Conservation (phyloP, 2,888 invertebrate species). For the Pyrocoelia pectoralis region DNA sequence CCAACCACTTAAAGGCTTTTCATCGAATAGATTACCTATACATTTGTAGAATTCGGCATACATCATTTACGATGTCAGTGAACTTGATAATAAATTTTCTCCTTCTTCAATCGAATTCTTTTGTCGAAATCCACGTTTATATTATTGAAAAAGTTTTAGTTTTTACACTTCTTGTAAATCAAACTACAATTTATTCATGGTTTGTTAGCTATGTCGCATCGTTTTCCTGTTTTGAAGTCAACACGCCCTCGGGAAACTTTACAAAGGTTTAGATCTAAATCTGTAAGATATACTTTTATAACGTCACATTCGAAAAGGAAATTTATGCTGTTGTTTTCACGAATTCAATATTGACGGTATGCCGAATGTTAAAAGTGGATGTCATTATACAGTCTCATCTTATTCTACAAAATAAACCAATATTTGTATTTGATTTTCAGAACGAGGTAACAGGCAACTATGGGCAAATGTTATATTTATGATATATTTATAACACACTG, state of each 20-base stretch:
- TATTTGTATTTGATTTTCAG: neutral
- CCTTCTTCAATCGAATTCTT: neutral
- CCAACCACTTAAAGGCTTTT: slow-evolving; percentile 10
- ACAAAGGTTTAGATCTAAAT: neutral
- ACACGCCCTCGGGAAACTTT: neutral
- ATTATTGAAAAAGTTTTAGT: neutral
- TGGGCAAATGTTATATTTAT: too few relatives aligned
- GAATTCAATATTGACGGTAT: neutral
- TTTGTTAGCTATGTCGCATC: neutral
- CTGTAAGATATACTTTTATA: neutral
- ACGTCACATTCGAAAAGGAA: neutral
- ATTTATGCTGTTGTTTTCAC: slow-evolving; percentile 1
- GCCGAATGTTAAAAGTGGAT: neutral
- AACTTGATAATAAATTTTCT: slow-evolving; percentile 24
- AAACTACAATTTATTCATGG: slow-evolving; percentile 1
- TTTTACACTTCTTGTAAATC: neutral
- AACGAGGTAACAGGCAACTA: too few relatives aligned
- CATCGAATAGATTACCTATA: neutral
- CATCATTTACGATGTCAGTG: slow-evolving; percentile 8
- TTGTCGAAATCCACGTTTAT: neutral
- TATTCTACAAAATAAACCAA: too few relatives aligned
- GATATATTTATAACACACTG: too few relatives aligned
- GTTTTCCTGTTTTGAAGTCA: neutral
- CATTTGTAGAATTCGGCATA: neutral
- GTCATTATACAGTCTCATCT: neutral